Percentiles rank a stretch among this genome's conserved stretches.
phyloP scores from a whole-genome alignment of 2,797 vertebrate species.

The Paramormyrops hopkinsi region DNA sequence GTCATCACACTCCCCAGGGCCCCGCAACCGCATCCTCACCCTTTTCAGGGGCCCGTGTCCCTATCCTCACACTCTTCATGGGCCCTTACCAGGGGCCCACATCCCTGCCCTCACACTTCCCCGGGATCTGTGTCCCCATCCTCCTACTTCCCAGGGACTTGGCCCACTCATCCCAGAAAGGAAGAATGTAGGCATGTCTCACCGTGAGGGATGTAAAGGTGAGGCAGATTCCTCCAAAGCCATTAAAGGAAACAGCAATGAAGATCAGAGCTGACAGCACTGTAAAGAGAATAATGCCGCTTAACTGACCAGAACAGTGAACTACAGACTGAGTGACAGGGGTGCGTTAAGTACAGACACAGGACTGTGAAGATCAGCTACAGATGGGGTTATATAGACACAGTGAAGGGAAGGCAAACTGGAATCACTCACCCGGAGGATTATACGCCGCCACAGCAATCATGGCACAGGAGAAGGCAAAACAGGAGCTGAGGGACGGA shows the following conservation, averaged over 20 bases:
- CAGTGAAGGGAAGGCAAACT: slow-evolving; percentile 17
- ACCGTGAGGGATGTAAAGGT: slow-evolving; percentile 84
- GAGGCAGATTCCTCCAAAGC: slow-evolving; percentile 83
- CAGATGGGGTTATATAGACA: slow-evolving; percentile 6
- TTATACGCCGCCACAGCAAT: slow-evolving; percentile 69
- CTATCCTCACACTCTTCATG: background rate
- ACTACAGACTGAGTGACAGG: background rate
- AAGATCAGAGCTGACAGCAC: slow-evolving; percentile 71
- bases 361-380: background rate
- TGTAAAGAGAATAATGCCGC: slow-evolving; percentile 29
- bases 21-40: background rate
- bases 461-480: slow-evolving; percentile 70
- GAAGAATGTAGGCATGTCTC: slow-evolving; percentile 37
- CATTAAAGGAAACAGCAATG: slow-evolving; percentile 75
- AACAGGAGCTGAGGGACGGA: slow-evolving; percentile 60
- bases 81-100: no score
- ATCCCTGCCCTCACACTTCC: background rate
- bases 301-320: background rate
- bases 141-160: background rate
- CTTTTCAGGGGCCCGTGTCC: background rate
- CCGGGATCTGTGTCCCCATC: background rate
- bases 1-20: background rate
- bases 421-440: slow-evolving; percentile 58
- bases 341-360: background rate
- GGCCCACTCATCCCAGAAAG: background rate